Conservation (phyloP, 92 coral and sea anemone species). For the Micromussa lordhowensis region DNA sequence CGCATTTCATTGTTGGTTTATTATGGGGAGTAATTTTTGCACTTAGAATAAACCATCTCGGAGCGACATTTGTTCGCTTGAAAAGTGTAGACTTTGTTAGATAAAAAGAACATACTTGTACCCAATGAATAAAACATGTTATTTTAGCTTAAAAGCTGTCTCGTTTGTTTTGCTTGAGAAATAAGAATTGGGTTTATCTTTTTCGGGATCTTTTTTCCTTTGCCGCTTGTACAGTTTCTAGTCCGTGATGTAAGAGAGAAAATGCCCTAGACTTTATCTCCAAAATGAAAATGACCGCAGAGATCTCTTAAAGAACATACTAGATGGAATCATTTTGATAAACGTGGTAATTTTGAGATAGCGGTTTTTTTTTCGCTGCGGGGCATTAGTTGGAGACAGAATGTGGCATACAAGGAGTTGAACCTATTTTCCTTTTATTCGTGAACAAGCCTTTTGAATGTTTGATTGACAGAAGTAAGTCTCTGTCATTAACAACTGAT, state of each 20-base stretch:
- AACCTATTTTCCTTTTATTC: conserved; percentile 28
- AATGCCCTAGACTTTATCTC: conserved; percentile 67
- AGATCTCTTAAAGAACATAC: conserved; percentile 31
- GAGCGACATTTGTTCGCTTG: conserved; percentile 19
- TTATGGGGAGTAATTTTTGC: conserved; percentile 28
- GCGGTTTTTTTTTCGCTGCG: conserved; percentile 52
- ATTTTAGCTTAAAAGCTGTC: conserved; percentile 55
- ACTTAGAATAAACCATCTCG: conserved; percentile 48
- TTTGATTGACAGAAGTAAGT: conserved; percentile 81
- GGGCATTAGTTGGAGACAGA: conserved; percentile 56
- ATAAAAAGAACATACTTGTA: conserved; percentile 55
- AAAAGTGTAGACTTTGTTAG: conserved; percentile 32
- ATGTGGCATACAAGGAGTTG: conserved; percentile 29
- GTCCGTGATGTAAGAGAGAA: conserved; percentile 42
- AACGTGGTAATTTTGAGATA: conserved; percentile 46
- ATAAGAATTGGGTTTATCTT: conserved; percentile 59
- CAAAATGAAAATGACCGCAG: conserved; percentile 69
- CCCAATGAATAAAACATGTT: conserved; percentile 82
- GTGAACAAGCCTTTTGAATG: conserved; percentile 62
- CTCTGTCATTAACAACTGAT: conserved; percentile 76
- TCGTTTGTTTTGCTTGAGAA: conserved; percentile 66
- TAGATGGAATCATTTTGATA: conserved; percentile 43
- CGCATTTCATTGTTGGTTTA: background rate
- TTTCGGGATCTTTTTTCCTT: conserved; percentile 83
- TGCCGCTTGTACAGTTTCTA: conserved; percentile 57